Evolutionary conservation across 2,888 invertebrate species (phyloP), one percentile per base, ranked within the genome.

Genomic region (Ennomos erosarius): DNA sequence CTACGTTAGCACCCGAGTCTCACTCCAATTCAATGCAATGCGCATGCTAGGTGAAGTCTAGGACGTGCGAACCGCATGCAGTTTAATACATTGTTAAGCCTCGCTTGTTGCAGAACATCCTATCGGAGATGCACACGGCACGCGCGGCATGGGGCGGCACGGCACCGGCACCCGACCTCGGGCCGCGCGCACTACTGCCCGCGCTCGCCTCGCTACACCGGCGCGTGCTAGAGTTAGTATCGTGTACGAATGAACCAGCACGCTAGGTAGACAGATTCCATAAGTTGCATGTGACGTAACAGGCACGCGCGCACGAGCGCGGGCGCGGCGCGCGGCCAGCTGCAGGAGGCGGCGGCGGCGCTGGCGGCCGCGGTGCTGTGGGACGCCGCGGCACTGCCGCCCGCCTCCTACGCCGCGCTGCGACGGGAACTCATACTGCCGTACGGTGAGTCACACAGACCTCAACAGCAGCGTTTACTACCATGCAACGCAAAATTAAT

Each of bases 371-470:
- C 75, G 9, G 26, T 82, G 38, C 82, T 88, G 56, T 39, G 71
- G 1, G 84, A 79, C 26, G 77, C 77, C 33, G 67, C 63, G 51
- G 75, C 67, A 33, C 78, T 76, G 53, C 69, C 44, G 33, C 65
- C 47, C 34, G 1, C 8, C 44, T 13, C 71, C 12, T 70, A 59
- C 62, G 64, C 74, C 8, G 64, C 58, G 9, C 76, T 69, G 51
- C 87, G 96, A 50, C 86, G 93, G 13, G 94, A 94, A 65, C 84
- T 95, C 44, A 96, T 97, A 64, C 93, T 93, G 47, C 94, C 96
- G 0, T 89, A 96, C 69, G 87, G 96, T 96, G 73, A 85, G 93
- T 84, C 36, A 9, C 8, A 0, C n/a, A 10, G n/a, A 44, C n/a
- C n/a, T n/a, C n/a, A n/a, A n/a, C n/a, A n/a, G n/a, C n/a, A n/a